Conservation (phyloP, 1,140 invertebrate genomes). For the Lethrus apterus region DNA sequence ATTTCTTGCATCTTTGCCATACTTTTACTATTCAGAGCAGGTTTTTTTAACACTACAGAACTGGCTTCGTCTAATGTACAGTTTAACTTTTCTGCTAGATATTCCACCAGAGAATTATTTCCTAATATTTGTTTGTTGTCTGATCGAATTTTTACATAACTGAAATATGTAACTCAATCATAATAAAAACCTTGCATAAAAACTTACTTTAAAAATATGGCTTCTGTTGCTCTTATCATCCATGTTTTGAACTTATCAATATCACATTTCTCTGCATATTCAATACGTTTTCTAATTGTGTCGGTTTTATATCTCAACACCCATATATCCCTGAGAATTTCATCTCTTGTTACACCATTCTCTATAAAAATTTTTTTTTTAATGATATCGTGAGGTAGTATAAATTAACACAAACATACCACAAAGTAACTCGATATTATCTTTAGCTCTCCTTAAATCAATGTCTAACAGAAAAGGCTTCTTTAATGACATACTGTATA, state of each 20-base stretch:
- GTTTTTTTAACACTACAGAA: constrained; percentile 41
- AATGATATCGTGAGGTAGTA: too few relatives aligned
- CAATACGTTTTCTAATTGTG: constrained; percentile 38
- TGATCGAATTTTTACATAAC: constrained; percentile 40
- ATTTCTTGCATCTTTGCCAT: constrained; percentile 46
- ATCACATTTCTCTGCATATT: constrained; percentile 38
- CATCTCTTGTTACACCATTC: constrained; percentile 39
- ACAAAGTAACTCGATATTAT: too few relatives aligned
- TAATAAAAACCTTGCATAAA: constrained; percentile 4
- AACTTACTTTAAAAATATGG: constrained; percentile 29
- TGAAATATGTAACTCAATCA: constrained; percentile 21
- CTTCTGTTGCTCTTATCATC: constrained; percentile 46
- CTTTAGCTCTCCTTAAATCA: too few relatives aligned
- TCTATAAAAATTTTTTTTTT: background rate
- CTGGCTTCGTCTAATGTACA: constrained; percentile 39
- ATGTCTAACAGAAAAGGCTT: too few relatives aligned
- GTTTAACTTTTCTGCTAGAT: constrained; percentile 42
- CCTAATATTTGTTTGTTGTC: constrained; percentile 44
- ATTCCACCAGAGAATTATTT: constrained; percentile 40
- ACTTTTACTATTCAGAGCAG: constrained; percentile 41
- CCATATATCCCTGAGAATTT: constrained; percentile 47
- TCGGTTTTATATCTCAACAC: constrained; percentile 43
- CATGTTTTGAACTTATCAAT: constrained; percentile 47
- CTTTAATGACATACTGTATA: too few relatives aligned
- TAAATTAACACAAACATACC: too few relatives aligned